Evolutionary conservation across 2,888 invertebrate species (phyloP).

Genomic region (Camptogramma bilineatum): DNA sequence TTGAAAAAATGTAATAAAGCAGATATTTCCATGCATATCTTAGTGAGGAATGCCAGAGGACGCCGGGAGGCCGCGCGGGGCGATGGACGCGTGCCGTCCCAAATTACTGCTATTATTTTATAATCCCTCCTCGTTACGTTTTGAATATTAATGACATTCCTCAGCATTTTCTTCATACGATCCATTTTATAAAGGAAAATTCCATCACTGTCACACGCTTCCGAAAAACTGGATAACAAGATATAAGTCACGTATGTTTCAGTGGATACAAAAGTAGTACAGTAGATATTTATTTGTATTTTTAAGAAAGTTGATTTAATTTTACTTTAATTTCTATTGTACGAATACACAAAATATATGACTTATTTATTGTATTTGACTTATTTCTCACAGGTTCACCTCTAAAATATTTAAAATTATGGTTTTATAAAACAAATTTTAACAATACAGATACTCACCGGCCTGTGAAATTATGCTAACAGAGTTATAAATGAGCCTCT

Average conservation of each 20-base stretch:
- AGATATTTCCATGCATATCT: conserved; percentile 82
- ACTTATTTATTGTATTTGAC: too few relatives aligned
- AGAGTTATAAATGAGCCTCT: conserved; percentile 69
- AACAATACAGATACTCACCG: conserved; percentile 57
- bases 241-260: not conserved
- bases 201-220: conserved; percentile 68
- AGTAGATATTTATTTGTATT: not conserved
- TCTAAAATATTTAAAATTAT: conserved; percentile 10
- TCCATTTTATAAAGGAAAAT: conserved; percentile 72
- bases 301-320: too few relatives aligned
- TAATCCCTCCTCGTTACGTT: conserved; percentile 84
- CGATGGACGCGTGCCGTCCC: conserved; percentile 70
- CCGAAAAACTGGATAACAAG: conserved; percentile 41
- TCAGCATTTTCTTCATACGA: conserved; percentile 69
- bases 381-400: not conserved
- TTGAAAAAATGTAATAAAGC: conserved; percentile 82
- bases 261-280: not conserved
- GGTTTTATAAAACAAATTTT: conserved; percentile 47
- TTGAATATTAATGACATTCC: conserved; percentile 85
- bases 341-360: conserved; percentile 9
- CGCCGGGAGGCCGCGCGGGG: conserved; percentile 50
- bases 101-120: conserved; percentile 86
- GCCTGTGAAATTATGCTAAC: conserved; percentile 72
- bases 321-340: too few relatives aligned
- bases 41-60: conserved; percentile 75